phyloP scores from a whole-genome alignment of 1,140 invertebrate genomes.

The Amyelois transitella region DNA sequence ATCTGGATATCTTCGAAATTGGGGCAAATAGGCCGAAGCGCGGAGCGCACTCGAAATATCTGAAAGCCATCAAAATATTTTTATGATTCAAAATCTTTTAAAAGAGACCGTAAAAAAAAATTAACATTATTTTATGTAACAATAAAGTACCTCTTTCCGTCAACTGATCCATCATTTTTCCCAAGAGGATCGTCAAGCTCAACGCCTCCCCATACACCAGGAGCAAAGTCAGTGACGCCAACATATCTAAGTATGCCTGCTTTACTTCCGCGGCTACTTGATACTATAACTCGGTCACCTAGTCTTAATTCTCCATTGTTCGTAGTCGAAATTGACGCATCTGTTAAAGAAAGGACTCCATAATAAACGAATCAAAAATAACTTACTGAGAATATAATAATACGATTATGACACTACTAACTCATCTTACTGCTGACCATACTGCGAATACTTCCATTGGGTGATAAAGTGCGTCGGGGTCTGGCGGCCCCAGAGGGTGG shows the following conservation, averaged over 20 bases:
- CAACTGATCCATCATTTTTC: slow-evolving; percentile 97
- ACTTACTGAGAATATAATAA: no score
- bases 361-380: neutral
- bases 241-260: slow-evolving; percentile 89
- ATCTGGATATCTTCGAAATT: slow-evolving; percentile 87
- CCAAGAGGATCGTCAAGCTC: slow-evolving; percentile 95
- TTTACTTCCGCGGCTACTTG: slow-evolving; percentile 87
- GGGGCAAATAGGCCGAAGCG: slow-evolving; percentile 96
- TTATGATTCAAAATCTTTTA: no score
- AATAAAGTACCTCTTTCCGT: slow-evolving; percentile 82
- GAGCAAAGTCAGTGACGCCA: slow-evolving; percentile 91
- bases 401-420: slow-evolving; percentile 26
- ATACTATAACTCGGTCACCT: slow-evolving; percentile 94
- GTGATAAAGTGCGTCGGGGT: slow-evolving; percentile 56
- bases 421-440: slow-evolving; percentile 73
- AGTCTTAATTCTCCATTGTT: slow-evolving; percentile 80
- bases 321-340: slow-evolving; percentile 78
- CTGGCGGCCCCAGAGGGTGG: slow-evolving; percentile 56
- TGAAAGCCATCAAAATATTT: slow-evolving; percentile 60
- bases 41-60: slow-evolving; percentile 95
- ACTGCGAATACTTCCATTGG: slow-evolving; percentile 70
- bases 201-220: slow-evolving; percentile 95
- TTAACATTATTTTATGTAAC: neutral
- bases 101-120: neutral
- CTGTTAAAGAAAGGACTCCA: slow-evolving; percentile 52